phyloP scores from a whole-genome alignment of 2,797 vertebrate genomes.

The Anguilla megastoma region DNA sequence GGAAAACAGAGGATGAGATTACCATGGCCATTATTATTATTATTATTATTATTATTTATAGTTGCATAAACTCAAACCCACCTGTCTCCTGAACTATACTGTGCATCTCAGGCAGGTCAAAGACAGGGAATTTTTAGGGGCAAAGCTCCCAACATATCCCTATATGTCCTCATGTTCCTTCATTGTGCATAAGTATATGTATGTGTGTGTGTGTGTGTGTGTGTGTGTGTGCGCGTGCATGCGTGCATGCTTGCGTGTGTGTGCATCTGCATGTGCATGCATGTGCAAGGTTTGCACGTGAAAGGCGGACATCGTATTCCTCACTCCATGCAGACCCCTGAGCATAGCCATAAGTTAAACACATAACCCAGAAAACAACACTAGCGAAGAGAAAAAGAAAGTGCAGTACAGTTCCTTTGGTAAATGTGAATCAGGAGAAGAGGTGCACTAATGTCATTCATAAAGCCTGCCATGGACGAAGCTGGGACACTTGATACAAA shows the following conservation, averaged over 20 bases:
- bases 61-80: slow-evolving; percentile 73
- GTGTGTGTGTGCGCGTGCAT: slow-evolving; percentile 19
- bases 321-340: slow-evolving; percentile 10
- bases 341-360: background rate
- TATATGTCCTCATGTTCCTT: slow-evolving; percentile 43
- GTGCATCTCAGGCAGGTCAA: slow-evolving; percentile 55
- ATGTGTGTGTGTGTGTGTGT: slow-evolving; percentile 29
- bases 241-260: background rate
- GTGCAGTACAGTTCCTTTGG: slow-evolving; percentile 25
- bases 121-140: slow-evolving; percentile 40
- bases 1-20: slow-evolving; percentile 41
- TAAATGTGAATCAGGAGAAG: background rate
- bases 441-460: background rate
- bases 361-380: background rate
- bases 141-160: slow-evolving; percentile 59
- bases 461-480: background rate
- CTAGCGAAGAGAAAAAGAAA: background rate
- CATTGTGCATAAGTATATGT: slow-evolving; percentile 45
- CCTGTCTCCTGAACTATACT: slow-evolving; percentile 70
- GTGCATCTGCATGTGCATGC: background rate
- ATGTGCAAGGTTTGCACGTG: background rate
- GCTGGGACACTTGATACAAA: background rate
- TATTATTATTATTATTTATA: slow-evolving; percentile 44
- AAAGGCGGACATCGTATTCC: background rate
- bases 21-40: background rate